phyloP scores from a whole-genome alignment of 2,113 vertebrate species.

The Forbesichthys agassizii region DNA sequence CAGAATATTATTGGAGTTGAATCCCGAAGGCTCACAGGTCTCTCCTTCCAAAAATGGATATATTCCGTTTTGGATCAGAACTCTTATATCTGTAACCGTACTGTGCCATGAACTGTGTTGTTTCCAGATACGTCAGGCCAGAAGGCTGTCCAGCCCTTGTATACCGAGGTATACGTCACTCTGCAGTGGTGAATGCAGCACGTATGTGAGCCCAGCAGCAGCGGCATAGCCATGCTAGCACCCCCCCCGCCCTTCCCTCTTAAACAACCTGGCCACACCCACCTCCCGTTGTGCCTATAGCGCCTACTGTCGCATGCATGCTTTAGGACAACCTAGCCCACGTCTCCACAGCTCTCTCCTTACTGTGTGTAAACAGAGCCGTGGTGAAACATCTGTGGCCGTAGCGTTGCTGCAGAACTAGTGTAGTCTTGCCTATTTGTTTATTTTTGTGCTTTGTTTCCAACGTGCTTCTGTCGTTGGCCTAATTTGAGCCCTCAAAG shows the following conservation, averaged over 20 bases:
- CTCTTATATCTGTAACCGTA: conserved; percentile 74
- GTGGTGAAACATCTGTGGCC: no score
- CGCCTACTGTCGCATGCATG: conserved; percentile 18
- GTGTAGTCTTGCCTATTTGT: no score
- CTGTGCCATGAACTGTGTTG: conserved; percentile 85
- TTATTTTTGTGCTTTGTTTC: no score
- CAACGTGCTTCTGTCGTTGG: no score
- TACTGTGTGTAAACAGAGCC: no score
- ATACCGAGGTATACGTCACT: conserved; percentile 93
- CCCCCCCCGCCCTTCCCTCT: not conserved
- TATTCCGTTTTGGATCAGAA: not conserved
- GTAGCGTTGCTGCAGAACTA: no score
- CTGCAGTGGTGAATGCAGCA: conserved; percentile 89
- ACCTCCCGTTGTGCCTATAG: conserved; percentile 7
- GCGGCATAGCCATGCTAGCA: not conserved
- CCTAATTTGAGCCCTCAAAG: no score
- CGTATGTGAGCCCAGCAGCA: conserved; percentile 84
- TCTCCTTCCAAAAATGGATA: not conserved
- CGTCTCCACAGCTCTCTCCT: not conserved
- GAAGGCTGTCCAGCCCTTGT: conserved; percentile 96
- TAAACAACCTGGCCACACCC: not conserved
- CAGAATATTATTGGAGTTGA: no score
- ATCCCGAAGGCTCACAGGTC: no score
- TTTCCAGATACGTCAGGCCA: conserved; percentile 97
- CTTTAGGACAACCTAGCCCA: conserved; percentile 3